A percentile compares a stretch with the other conserved stretches of the same genome.
These are phyloP conservation scores for Balaeniceps rex DNA, from an alignment of 2,113 vertebrate species.

Conservation along the genomic window DNA sequence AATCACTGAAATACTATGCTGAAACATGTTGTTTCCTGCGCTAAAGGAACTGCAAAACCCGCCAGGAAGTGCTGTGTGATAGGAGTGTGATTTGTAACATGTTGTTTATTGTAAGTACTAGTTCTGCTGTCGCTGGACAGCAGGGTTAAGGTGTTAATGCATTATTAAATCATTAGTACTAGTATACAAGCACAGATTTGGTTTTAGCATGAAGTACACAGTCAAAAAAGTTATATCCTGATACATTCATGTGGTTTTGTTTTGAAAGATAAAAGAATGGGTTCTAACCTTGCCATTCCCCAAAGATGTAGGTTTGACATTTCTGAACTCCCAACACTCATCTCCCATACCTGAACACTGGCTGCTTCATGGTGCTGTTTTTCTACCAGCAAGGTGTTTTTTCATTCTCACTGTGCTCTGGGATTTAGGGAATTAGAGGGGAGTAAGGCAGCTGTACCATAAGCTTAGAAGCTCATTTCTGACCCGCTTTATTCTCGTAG, in stretches of 20 bases:
- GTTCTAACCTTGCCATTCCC: neutral
- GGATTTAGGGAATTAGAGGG: neutral
- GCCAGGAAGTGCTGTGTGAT: slow-evolving; percentile 5
- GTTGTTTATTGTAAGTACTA: neutral
- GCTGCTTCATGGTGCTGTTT: neutral
- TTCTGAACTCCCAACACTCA: neutral
- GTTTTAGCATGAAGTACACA: neutral
- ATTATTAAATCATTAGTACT: neutral
- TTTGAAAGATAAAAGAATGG: neutral
- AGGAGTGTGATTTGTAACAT: neutral
- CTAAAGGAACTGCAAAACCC: slow-evolving; percentile 20
- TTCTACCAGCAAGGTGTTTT: neutral
- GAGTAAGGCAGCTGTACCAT: neutral
- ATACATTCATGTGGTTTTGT: neutral
- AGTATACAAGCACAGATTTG: neutral
- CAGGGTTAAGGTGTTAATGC: neutral
- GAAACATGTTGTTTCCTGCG: slow-evolving; percentile 11
- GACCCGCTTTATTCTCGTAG: neutral
- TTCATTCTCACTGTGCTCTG: neutral
- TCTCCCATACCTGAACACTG: neutral
- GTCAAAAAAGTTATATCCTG: neutral
- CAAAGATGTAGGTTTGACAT: neutral
- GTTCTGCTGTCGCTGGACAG: neutral
- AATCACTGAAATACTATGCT: neutral
- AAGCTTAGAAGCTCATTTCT: slow-evolving; percentile 17